A percentile compares a stretch with the other conserved stretches of the same genome.
Evolutionary conservation across 2,797 vertebrate genomes (phyloP).

Genomic region (Neoniphon sammara): DNA sequence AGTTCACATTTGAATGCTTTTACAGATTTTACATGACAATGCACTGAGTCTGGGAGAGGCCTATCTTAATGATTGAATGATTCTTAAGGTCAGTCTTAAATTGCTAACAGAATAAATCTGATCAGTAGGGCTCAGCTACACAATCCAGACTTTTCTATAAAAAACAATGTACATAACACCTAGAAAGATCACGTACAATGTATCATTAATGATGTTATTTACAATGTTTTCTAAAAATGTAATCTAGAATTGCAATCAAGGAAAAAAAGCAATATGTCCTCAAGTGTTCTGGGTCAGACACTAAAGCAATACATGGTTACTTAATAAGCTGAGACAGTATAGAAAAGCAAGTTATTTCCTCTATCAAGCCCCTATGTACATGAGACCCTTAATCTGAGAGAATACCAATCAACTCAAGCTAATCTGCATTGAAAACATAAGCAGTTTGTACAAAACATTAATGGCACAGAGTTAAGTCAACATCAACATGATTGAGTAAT

Average conservation of each 20-base stretch:
- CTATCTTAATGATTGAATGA: conserved; percentile 35
- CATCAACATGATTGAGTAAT: conserved; percentile 89
- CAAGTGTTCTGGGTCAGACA: conserved; percentile 65
- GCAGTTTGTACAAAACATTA: conserved; percentile 78
- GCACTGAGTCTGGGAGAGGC: conserved; percentile 33
- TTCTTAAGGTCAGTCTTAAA: conserved; percentile 36
- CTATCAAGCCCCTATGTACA: conserved; percentile 61
- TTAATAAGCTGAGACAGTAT: conserved; percentile 66
- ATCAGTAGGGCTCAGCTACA: conserved; percentile 70
- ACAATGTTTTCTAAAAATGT: conserved; percentile 79
- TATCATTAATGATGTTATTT: conserved; percentile 72
- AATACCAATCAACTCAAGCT: conserved; percentile 55
- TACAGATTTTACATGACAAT: conserved; percentile 37
- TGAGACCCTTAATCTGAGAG: conserved; percentile 56
- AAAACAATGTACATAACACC: conserved; percentile 76
- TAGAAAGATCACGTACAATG: conserved; percentile 75
- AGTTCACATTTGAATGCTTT: conserved; percentile 63
- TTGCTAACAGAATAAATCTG: conserved; percentile 60
- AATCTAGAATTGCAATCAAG: conserved; percentile 60
- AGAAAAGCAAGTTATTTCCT: conserved; percentile 56
- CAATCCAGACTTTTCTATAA: conserved; percentile 67
- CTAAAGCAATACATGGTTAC: conserved; percentile 66
- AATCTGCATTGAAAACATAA: conserved; percentile 64
- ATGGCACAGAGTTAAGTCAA: conserved; percentile 94
- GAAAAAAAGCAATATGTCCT: conserved; percentile 66